Evolutionary conservation across 2,888 invertebrate genomes (phyloP), one percentile per base, ranked within the genome.

Genomic region (Drosophila setosimentum): DNA sequence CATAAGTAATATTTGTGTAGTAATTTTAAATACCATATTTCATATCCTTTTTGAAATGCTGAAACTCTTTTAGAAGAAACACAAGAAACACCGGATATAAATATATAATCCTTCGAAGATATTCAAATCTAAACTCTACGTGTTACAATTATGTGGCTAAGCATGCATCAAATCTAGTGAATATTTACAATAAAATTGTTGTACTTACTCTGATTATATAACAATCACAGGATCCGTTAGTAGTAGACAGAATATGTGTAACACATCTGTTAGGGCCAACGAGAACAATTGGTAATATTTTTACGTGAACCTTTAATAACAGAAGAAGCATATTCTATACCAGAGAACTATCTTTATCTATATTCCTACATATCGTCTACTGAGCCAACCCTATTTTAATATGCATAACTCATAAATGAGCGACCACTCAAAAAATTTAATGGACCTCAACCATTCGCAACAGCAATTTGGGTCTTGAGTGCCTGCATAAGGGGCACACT

Each of bases 321-420:
- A 16, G 8, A 24, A 4, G 8, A 24, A 24, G 5, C 4, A 37
- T 2, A 8, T 3, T 18, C 8, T 8, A 18, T 18, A 13, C 21
- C 13, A 13, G 13, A 45, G 21, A 45, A 45, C 21, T 13, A 7
- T 24, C 24, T 16, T 45, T 45, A 45, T 3, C 45, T 8, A 7
- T 16, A 16, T 21, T 50, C 7, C 16, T 21, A 48, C 6, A 49
- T 50, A 29, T 29, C 1, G 30, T 53, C 4, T 40, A 5, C n/a
- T n/a, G 21, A 50, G 21, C 48, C 16, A 35, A 50, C 77, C 80
- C 78, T 73, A 65, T 48, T 74, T 73, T 68, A 80, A 80, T 80
- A 87, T 82, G 73, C 82, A 85, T 85, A 79, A 66, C 67, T 79
- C 79, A 76, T 73, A 79, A 69, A 68, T 73, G 67, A 67, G 53